Evolutionary conservation across 2,797 vertebrate genomes (phyloP), one percentile per base, ranked within the genome.

Genomic region (Notolabrus celidotus): DNA sequence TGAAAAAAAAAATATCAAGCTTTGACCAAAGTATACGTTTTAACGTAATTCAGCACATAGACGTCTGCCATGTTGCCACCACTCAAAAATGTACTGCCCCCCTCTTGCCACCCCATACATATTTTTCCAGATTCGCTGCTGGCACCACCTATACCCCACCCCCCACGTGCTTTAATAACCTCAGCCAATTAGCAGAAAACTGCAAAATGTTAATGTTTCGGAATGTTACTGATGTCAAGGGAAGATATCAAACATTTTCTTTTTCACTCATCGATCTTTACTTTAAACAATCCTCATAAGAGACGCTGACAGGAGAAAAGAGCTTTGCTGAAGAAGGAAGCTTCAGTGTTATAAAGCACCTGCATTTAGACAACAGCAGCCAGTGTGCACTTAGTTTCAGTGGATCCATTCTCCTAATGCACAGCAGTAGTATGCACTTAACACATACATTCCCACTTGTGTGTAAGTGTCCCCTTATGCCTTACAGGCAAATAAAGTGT

Each of bases 151-250:
- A 10, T 23, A 10, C n/a, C 17, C 36, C 36, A 14, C 23, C n/a
- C 3, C 9, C 16, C 53, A 34, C 1, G n/a, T 1, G 10, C 42
- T 45, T 19, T 11, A 20, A 22, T 19, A 14, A 47, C 19, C 0
- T 27, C 10, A 22, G 19, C 22, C 43, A 45, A 12, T 22, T 22
- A 45, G 10, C 19, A 52, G 50, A 60, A 49, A 34, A 42, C 39
- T 42, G 20, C 41, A n/a, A 19, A 46, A 19, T 60, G 31, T 43
- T 65, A 2, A 34, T 15, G 34, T 31, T 51, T 51, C 51, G 22
- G n/a, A 22, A 34, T 2, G 27, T 27, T 27, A 27, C 6, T 27
- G 27, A 27, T 3, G 27, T 27, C 6, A 27, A 34, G 9, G 8
- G 8, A 34, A 20, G n/a, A 33, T 41, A 23, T 1, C 19, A 19